Base-by-base conservation (phyloP, 2,888 invertebrate species). In the Parnassius glacialis region DNA sequence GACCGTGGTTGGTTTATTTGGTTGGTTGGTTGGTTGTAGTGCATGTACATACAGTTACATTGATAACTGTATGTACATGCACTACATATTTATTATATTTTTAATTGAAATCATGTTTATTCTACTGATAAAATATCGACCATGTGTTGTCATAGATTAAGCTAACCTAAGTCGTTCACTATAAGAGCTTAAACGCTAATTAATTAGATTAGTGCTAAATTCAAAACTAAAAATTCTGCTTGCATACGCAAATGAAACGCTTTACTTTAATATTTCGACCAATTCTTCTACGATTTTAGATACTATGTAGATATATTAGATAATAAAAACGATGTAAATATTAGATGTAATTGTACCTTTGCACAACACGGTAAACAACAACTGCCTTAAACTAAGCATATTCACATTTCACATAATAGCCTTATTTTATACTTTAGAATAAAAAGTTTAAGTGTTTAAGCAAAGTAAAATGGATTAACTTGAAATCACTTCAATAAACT, bases 351-450 rank as follows among this genome's bases (percentile, higher is more conserved):
- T 54, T 54, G 44, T 20, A 66, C 57, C 64, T 59, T 67, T 79
- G 80, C 84, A 84, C 83, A 75, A 85, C 84, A 84, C 80, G 84
- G 84, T 88, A 86, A 81, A 80, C 79, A 80, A 84, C 74, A 85
- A 89, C 87, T 90, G 88, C 90, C 90, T 90, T 90, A 90, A 77
- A 68, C 62, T 85, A 84, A 84, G 85, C 81, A 80, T 85, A 82
- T 81, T 87, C 88, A 89, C 89, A 78, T 86, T 79, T 85, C 90
- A 90, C 90, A 76, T 79, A 78, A 84, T 83, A 89, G 90, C 90
- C 90, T 90, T 90, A 90, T 90, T 90, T 90, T 90, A 75, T 88
- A 90, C 88, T 81, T 79, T 86, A 85, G 81, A 72, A 71, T 71
- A 76, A 75, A 72, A 61, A 70, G 59, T 66, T 69, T 73, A 74